Evolutionary conservation across 2,888 invertebrate species (phyloP), one percentile per base, ranked within the genome.

Genomic region (Drosophila pegasa): DNA sequence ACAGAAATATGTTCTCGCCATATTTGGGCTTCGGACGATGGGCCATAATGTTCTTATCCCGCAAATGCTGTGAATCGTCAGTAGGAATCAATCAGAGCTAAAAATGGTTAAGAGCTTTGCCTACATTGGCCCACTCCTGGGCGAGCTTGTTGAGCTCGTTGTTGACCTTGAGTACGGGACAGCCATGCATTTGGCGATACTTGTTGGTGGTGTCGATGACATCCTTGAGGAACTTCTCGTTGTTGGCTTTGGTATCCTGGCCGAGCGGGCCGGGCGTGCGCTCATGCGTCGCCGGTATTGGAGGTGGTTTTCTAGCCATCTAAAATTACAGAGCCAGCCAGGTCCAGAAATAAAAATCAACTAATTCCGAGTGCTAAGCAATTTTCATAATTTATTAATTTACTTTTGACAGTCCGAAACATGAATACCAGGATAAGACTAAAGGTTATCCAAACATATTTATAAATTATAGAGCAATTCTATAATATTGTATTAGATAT

Each of bases 1-100:
- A 94, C 78, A 95, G 95, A 90, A 95, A 97, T 70, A 97, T 95
- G 89, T 97, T 97, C 90, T 97, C 97, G 0, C 97, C 97, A 82
- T 96, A 96, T 35, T 95, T 95, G 59, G 95, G 95, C 79, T 95
- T 95, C 10, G 95, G 94, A 50, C 97, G 94, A 89, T 97, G 97
- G 71, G 96, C 94, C 81, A 97, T 93, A 71, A 92, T 93, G 29
- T 95, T 95, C 78, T 93, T 73, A 38, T 80, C 77, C 0, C 90
- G 83, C 16, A 91, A 70, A 10, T 78, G 63, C 91, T 91, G 38
- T 0, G 22, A 27, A 45, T n/a, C 18, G 35, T 3, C 1, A 50
- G 5, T 10, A n/a, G 10, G 10, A 0, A 33, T n/a, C 2, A 35
- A 3, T 20, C 6, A 6, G 4, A 22, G n/a, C 4, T 10, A 50